A percentile compares a stretch with the other conserved stretches of the same genome.
phyloP scores from a whole-genome alignment of 2,113 vertebrate species.

The Eulemur macaco region DNA sequence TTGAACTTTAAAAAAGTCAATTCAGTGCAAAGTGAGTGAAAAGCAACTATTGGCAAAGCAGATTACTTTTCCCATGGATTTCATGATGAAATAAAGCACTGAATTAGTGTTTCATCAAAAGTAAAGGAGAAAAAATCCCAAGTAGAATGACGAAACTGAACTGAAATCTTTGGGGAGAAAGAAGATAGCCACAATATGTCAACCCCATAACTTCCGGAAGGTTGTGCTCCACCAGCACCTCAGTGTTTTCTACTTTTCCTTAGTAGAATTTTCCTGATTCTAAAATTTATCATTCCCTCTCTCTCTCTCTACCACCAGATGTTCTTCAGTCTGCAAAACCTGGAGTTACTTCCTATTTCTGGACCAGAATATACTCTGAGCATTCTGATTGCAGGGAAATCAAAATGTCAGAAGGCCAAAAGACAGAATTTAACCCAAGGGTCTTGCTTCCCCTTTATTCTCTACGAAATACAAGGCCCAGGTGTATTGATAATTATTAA shows the following conservation, averaged over 20 bases:
- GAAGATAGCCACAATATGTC: background rate
- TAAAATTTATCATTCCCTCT: background rate
- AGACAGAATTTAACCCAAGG: background rate
- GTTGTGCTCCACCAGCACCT: background rate
- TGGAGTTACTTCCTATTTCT: background rate
- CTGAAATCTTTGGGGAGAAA: background rate
- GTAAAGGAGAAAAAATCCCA: background rate
- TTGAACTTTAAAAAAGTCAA: slow-evolving; percentile 41
- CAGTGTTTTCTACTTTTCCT: background rate
- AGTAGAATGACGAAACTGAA: background rate
- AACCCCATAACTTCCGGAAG: background rate
- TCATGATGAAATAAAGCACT: slow-evolving; percentile 25
- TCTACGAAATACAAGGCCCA: background rate
- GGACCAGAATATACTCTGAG: background rate
- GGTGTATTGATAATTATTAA: background rate
- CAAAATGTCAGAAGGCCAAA: background rate
- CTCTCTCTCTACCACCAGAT: background rate
- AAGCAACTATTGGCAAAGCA: slow-evolving; percentile 35
- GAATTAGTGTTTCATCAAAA: background rate
- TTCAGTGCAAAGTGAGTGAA: background rate
- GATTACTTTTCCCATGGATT: background rate
- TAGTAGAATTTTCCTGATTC: background rate
- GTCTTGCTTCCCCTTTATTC: background rate
- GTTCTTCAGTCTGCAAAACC: background rate
- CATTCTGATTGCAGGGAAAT: background rate